Conservation (phyloP, 1,140 invertebrate species). For the Brachionus sp. region DNA sequence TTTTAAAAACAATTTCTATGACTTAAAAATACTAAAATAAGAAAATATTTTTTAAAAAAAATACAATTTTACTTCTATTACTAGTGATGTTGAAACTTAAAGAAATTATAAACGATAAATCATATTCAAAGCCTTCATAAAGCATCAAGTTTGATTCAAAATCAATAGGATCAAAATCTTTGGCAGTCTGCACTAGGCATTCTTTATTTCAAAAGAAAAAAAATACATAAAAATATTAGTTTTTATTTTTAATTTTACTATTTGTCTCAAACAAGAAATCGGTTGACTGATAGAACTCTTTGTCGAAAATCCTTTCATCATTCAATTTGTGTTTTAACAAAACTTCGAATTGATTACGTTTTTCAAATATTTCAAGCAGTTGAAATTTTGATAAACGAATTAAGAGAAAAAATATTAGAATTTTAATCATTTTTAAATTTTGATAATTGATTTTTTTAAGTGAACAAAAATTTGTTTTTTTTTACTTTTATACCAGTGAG, state of each 20-base stretch:
- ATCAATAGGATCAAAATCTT: not conserved
- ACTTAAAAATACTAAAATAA: not conserved
- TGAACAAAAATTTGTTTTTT: no score
- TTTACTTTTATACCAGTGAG: no score
- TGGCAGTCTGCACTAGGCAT: not conserved
- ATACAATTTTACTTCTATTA: not conserved
- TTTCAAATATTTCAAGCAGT: not conserved
- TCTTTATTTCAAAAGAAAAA: not conserved
- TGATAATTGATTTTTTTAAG: no score
- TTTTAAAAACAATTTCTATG: no score
- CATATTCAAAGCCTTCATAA: not conserved
- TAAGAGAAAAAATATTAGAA: not conserved
- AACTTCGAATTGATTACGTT: not conserved
- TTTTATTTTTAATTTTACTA: not conserved
- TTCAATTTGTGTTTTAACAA: not conserved
- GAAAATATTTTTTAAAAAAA: not conserved
- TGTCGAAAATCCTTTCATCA: not conserved
- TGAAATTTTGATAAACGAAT: not conserved
- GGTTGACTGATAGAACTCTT: not conserved
- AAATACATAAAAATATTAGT: no score
- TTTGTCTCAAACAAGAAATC: not conserved
- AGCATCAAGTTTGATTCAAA: not conserved
- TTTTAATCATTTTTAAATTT: no score
- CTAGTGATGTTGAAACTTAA: not conserved
- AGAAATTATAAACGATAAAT: not conserved